These are phyloP conservation scores for Phalacrocorax pelagicus DNA, from an alignment of 2,113 vertebrate species.

Conservation along the genomic window DNA sequence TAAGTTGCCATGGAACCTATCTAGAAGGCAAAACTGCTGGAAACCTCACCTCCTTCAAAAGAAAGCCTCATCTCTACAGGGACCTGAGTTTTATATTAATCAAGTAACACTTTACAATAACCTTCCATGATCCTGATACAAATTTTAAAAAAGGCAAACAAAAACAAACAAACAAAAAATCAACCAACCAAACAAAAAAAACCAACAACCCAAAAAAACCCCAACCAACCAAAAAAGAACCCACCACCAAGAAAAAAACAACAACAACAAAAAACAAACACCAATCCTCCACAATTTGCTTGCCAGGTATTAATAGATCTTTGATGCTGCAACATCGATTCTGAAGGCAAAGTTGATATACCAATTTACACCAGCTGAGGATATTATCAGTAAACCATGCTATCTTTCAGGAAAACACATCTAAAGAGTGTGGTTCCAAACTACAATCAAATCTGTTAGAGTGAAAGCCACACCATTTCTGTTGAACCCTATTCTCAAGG, in stretches of 20 bases:
- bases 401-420: neutral
- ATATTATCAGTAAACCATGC: neutral
- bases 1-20: fast-evolving
- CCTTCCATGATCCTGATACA: neutral
- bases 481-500: neutral
- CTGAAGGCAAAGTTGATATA: neutral
- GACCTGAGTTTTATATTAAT: neutral
- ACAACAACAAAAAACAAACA: no score
- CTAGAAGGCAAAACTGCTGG: neutral
- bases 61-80: neutral
- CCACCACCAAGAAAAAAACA: neutral
- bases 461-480: neutral
- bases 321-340: neutral
- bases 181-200: no score
- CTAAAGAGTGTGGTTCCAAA: neutral
- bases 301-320: neutral
- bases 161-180: neutral
- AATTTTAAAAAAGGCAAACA: neutral
- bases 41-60: neutral
- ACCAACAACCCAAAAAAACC: no score
- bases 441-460: neutral
- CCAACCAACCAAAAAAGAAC: no score
- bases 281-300: neutral
- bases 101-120: neutral
- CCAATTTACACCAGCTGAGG: neutral